Percentiles rank a stretch among this genome's conserved stretches.
Evolutionary conservation across 35 echinoderm and acorn worm species (phyloP).

Genomic region (Apostichopus parvimensis): DNA sequence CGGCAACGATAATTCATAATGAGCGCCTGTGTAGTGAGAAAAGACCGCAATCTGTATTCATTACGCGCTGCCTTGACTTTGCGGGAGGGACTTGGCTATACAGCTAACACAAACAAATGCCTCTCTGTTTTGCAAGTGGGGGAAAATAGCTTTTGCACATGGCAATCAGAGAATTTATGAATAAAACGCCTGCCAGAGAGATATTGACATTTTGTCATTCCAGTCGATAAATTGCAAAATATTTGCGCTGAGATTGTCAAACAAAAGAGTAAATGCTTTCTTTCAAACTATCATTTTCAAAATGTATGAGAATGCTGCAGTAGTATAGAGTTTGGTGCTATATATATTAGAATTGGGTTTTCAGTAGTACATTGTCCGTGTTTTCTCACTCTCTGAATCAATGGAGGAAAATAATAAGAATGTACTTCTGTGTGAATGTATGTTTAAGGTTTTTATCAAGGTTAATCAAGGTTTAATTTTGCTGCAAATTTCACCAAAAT

Average conservation of each 20-base stretch:
- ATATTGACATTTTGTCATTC: conserved; percentile 1
- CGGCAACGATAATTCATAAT: conserved; percentile 25
- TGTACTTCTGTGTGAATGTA: too few relatives aligned
- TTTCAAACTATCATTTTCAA: neutral
- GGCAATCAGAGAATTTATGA: conserved; percentile 21
- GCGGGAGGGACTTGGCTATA: neutral
- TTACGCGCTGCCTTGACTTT: conserved; percentile 27
- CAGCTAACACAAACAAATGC: conserved; percentile 4
- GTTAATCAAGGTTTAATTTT: too few relatives aligned
- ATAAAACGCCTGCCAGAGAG: neutral
- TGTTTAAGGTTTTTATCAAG: too few relatives aligned
- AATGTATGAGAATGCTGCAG: neutral
- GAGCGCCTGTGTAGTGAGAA: conserved; percentile 6
- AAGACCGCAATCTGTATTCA: conserved; percentile 35
- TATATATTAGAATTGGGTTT: too few relatives aligned
- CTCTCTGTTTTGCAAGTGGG: conserved; percentile 13
- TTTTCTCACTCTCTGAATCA: too few relatives aligned
- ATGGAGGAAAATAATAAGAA: too few relatives aligned
- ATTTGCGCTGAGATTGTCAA: conserved; percentile 7
- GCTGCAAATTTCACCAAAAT: too few relatives aligned
- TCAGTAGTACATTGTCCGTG: too few relatives aligned
- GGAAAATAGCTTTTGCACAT: conserved; percentile 24
- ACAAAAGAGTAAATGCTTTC: conserved; percentile 4
- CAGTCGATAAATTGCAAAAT: neutral
- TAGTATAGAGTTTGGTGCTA: too few relatives aligned